A percentile compares a stretch with the other conserved stretches of the same genome.
Evolutionary conservation across 2,888 invertebrate genomes (phyloP).

Genomic region (Adineta ricciae): DNA sequence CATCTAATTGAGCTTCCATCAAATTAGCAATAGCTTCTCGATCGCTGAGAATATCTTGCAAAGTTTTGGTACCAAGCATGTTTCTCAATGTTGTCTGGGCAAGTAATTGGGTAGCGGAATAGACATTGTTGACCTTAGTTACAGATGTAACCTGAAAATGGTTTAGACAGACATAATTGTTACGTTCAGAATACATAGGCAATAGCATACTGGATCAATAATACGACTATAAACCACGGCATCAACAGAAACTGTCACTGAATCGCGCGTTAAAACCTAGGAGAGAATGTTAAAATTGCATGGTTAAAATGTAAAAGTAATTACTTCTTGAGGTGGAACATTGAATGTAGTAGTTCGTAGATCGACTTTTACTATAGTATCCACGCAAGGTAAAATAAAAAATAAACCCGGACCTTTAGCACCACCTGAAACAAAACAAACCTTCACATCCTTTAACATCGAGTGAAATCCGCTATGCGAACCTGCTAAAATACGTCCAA

Average conservation of each 20-base stretch:
- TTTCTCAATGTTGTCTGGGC: constrained; percentile 24
- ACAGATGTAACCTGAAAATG: background rate
- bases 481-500: constrained; percentile 39
- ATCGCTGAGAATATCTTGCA: constrained; percentile 26
- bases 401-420: constrained; percentile 61
- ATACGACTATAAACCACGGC: constrained; percentile 46
- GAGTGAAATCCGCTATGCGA: background rate
- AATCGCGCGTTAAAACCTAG: constrained; percentile 40
- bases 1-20: constrained; percentile 15
- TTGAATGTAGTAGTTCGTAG: constrained; percentile 36
- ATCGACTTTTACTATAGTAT: constrained; percentile 35
- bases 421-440: constrained; percentile 17
- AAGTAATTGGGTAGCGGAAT: constrained; percentile 20
- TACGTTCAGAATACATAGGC: background rate
- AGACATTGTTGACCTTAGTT: constrained; percentile 19
- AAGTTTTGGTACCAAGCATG: constrained; percentile 27
- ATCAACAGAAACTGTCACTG: constrained; percentile 46
- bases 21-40: constrained; percentile 21
- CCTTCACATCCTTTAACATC: background rate
- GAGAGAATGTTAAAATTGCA: background rate
- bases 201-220: constrained; percentile 38
- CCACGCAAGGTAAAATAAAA: constrained; percentile 73
- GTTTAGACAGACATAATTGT: background rate
- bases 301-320: background rate
- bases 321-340: constrained; percentile 36